These are phyloP conservation scores for Acanthiza pusilla DNA, from an alignment of 2,797 vertebrate species.

Conservation along the genomic window DNA sequence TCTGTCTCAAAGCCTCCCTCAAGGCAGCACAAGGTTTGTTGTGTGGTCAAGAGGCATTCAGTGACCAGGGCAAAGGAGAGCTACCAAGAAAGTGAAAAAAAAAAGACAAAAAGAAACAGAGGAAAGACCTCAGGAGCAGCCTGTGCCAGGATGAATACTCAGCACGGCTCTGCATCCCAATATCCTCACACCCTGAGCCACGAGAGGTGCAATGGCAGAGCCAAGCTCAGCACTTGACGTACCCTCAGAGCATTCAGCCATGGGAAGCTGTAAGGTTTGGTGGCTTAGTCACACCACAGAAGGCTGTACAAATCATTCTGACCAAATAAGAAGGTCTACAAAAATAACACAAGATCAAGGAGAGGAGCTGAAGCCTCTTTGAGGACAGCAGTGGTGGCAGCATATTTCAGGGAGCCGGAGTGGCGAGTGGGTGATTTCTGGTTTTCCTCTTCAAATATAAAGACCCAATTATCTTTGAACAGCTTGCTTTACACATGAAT, in stretches of 20 bases:
- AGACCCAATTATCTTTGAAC: conserved; percentile 79
- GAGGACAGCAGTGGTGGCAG: conserved; percentile 44
- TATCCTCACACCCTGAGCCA: background rate
- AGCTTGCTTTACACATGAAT: conserved; percentile 80
- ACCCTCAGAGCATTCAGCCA: background rate
- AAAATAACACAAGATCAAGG: background rate
- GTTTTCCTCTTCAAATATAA: conserved; percentile 75
- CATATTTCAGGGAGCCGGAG: conserved; percentile 36
- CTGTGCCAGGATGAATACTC: background rate
- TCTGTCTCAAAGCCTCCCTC: background rate
- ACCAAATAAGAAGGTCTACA: conserved; percentile 16
- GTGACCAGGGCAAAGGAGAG: background rate
- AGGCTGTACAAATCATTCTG: background rate
- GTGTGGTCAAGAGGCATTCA: background rate
- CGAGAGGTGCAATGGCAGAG: background rate
- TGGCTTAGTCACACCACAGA: background rate
- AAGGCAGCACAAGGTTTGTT: background rate
- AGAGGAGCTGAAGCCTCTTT: background rate
- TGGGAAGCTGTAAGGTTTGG: background rate
- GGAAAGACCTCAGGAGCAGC: background rate
- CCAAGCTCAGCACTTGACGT: background rate
- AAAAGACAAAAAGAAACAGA: background rate
- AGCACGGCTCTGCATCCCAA: rapidly evolving
- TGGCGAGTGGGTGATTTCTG: conserved; percentile 48
- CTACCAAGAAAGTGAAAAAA: background rate